Evolutionary conservation across 2,797 vertebrate species (phyloP).

Genomic region (Vireo griseus): DNA sequence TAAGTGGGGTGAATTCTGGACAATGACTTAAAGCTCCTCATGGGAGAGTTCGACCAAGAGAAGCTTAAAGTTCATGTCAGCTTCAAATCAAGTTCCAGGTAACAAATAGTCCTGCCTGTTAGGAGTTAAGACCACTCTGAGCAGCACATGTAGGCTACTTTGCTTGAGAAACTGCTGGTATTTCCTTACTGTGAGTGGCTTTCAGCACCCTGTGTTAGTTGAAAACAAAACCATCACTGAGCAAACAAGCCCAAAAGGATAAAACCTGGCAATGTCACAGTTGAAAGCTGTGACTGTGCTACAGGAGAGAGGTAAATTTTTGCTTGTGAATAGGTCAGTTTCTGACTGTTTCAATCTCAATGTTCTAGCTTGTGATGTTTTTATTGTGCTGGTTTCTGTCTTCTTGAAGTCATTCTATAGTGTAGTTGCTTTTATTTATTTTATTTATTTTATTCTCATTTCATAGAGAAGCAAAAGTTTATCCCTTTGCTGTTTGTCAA

Average conservation of each 20-base stretch:
- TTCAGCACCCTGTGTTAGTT: background rate
- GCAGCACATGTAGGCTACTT: accelerated
- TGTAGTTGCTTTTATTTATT: background rate
- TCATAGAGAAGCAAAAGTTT: background rate
- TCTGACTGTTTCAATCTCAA: background rate
- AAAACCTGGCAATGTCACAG: background rate
- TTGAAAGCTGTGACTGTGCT: background rate
- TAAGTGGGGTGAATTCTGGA: background rate
- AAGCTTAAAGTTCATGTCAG: background rate
- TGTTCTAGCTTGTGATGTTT: background rate
- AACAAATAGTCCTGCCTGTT: background rate
- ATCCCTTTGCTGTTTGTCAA: background rate
- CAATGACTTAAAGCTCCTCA: background rate
- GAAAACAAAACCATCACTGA: background rate
- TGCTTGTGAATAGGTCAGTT: background rate
- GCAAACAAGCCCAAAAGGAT: background rate
- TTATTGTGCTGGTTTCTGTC: background rate
- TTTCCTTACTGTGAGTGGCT: background rate
- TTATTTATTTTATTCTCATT: background rate
- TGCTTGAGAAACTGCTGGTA: background rate
- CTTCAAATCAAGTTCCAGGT: background rate
- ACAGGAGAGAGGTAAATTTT: background rate
- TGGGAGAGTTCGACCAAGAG: background rate
- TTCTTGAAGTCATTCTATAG: background rate
- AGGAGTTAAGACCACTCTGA: background rate